Percentiles rank a stretch among this genome's conserved stretches.
Conservation (phyloP, 2,888 invertebrate genomes). For the Capitulum mitella region DNA sequence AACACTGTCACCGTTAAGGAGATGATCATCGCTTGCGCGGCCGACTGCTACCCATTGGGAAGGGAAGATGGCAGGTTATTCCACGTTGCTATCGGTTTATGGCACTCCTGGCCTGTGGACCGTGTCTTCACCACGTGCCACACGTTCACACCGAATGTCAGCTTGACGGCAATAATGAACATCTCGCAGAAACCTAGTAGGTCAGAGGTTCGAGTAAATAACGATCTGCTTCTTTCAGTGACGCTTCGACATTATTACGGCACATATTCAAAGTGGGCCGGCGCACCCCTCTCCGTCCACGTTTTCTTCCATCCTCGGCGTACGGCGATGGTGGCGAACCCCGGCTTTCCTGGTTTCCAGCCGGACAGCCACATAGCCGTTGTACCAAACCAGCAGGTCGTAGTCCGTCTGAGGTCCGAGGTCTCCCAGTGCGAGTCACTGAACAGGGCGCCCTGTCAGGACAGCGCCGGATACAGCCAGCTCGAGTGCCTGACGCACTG, state of each 20-base stretch:
- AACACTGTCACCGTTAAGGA: not conserved
- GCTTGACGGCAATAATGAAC: not conserved
- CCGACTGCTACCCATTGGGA: not conserved
- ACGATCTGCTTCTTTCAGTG: not conserved
- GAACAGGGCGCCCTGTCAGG: not conserved
- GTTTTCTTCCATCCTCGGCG: not conserved
- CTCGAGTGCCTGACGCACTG: not conserved
- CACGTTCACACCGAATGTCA: not conserved
- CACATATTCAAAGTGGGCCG: not conserved
- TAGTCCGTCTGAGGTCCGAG: not conserved
- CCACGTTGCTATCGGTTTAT: not conserved
- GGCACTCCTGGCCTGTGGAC: conserved; percentile 6
- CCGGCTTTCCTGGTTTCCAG: not conserved
- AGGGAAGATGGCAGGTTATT: no score
- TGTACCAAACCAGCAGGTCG: not conserved
- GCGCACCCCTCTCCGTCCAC: not conserved
- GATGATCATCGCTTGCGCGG: not conserved
- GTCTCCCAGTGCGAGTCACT: not conserved
- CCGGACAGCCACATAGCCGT: not conserved
- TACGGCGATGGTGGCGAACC: not conserved
- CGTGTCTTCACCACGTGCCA: not conserved
- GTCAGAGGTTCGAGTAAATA: not conserved
- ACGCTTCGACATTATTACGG: not conserved
- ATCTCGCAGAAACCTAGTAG: not conserved
- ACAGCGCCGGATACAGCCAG: not conserved